Conservation (phyloP, 1,140 invertebrate genomes). For the Sesamia nonagrioides region DNA sequence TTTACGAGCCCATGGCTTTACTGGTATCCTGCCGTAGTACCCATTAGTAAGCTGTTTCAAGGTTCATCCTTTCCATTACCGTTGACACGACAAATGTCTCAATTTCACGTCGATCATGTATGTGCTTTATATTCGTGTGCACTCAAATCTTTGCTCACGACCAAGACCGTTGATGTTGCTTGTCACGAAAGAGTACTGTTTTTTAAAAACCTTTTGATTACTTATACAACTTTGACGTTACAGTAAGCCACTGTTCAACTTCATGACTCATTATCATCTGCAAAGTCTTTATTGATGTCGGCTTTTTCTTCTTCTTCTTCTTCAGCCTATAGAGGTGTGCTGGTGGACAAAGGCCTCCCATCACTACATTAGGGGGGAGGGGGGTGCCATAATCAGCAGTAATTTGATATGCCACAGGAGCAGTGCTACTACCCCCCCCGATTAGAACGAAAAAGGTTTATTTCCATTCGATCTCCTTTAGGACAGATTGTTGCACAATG, state of each 20-base stretch:
- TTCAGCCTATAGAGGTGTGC: too few relatives aligned
- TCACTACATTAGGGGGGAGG: too few relatives aligned
- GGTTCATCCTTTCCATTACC: background rate
- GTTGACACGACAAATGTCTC: slow-evolving; percentile 19
- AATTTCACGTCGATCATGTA: slow-evolving; percentile 12
- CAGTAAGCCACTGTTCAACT: too few relatives aligned
- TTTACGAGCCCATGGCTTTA: background rate
- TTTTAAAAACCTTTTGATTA: background rate
- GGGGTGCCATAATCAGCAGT: too few relatives aligned
- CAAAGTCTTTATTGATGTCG: too few relatives aligned
- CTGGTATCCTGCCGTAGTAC: background rate
- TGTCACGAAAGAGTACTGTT: background rate
- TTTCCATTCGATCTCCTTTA: background rate
- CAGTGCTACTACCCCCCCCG: too few relatives aligned
- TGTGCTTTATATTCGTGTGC: slow-evolving; percentile 18
- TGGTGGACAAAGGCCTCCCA: too few relatives aligned
- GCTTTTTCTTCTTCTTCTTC: too few relatives aligned
- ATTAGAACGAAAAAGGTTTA: too few relatives aligned
- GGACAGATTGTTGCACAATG: background rate
- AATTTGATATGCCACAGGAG: too few relatives aligned
- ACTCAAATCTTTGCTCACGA: slow-evolving; percentile 7
- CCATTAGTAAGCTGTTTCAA: background rate
- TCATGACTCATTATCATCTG: too few relatives aligned
- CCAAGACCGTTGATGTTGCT: background rate
- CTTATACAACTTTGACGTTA: too few relatives aligned